Evolutionary conservation across 1,140 invertebrate genomes (phyloP).

Genomic region (Drosophila lacteicornis): DNA sequence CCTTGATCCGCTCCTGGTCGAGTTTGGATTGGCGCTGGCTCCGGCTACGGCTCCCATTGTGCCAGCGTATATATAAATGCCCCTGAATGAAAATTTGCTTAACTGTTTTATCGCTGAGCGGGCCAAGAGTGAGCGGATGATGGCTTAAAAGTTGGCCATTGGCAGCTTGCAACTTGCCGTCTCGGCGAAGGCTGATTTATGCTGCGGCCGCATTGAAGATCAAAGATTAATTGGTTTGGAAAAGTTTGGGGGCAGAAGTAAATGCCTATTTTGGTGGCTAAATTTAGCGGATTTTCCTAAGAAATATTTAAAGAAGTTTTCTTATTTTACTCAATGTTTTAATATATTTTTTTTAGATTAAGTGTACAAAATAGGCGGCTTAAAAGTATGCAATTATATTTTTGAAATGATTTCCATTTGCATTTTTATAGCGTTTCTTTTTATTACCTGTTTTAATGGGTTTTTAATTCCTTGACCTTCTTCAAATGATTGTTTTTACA

Average conservation of each 20-base stretch:
- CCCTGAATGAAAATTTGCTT: conserved; percentile 54
- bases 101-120: conserved; percentile 39
- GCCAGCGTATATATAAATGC: conserved; percentile 12
- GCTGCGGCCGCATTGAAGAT: conserved; percentile 17
- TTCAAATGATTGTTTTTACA: neutral
- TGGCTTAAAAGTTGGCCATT: conserved; percentile 34
- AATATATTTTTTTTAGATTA: no score
- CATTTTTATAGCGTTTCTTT: neutral
- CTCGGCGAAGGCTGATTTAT: conserved; percentile 34
- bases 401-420: neutral
- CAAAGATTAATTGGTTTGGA: conserved; percentile 30
- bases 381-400: conserved; percentile 1
- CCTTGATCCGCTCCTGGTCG: conserved; percentile 34
- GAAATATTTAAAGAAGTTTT: no score
- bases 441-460: neutral
- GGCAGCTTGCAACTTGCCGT: neutral
- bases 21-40: neutral
- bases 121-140: conserved; percentile 40
- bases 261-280: neutral
- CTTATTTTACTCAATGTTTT: no score
- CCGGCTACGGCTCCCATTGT: conserved; percentile 15
- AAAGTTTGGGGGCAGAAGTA: conserved; percentile 9
- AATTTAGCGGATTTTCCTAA: neutral
- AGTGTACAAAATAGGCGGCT: neutral
- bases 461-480: neutral